These are phyloP conservation scores for Ammodramus savannarum DNA, from an alignment of 2,113 vertebrate genomes.

Conservation along the genomic window DNA sequence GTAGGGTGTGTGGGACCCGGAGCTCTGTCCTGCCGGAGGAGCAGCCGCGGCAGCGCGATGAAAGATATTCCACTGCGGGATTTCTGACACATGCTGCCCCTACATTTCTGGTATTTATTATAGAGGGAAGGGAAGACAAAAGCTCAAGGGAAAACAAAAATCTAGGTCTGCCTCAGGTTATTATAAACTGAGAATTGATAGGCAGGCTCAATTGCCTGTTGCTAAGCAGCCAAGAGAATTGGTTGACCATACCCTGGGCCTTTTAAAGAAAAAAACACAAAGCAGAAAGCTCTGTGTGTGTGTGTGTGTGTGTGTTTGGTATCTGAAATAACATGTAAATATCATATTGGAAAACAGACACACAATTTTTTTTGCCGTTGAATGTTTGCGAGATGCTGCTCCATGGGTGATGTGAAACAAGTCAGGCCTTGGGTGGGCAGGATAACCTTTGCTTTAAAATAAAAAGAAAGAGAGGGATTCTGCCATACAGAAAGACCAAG, in stretches of 20 bases:
- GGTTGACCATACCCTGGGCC: constrained; percentile 20
- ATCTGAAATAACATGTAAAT: background rate
- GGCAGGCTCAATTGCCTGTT: constrained; percentile 61
- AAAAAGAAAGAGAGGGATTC: background rate
- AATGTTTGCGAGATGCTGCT: background rate
- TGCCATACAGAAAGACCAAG: background rate
- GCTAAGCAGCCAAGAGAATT: constrained; percentile 62
- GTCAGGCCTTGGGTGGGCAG: background rate
- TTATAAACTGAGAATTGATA: constrained; percentile 68
- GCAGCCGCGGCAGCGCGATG: background rate
- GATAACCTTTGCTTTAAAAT: background rate
- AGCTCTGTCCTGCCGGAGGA: background rate
- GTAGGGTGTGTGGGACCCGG: background rate
- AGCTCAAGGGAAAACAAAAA: constrained; percentile 66
- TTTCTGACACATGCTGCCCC: constrained; percentile 41
- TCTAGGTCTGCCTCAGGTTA: constrained; percentile 63
- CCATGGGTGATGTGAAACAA: background rate
- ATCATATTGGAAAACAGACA: background rate
- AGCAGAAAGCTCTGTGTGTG: background rate
- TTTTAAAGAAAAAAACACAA: background rate
- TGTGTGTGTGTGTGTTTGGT: background rate
- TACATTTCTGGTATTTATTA: constrained; percentile 61
- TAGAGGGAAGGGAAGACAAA: constrained; percentile 32
- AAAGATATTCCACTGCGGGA: constrained; percentile 17
- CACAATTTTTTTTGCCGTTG: background rate